Base-by-base conservation (phyloP, 53 echinoderm and acorn worm genomes). In the Paracentrotus lividus region DNA sequence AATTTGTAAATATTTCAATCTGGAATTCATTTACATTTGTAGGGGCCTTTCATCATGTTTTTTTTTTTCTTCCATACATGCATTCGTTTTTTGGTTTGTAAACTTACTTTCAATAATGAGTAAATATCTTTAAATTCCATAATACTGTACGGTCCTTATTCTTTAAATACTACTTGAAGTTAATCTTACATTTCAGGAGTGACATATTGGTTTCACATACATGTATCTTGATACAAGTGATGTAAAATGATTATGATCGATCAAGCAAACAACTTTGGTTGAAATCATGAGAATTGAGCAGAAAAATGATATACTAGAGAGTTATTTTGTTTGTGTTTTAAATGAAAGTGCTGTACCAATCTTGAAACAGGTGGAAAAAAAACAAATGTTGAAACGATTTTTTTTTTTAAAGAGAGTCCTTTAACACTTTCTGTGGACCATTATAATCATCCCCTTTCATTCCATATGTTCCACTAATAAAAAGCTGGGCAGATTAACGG, bases 401-500 rank as follows among this genome's bases (percentile, higher is more conserved):
- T 38, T 69, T 10, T 20, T 69, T 16, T 6, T 32, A 33, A 32
- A 7, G 32, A 69, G 34, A 14, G 38, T 69, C 31, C 4, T 16
- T 38, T 69, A n/a, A 36, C 38, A 69, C 38, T 69, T 38, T 69
- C 34, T n/a, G n/a, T n/a, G n/a, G n/a, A n/a, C 38, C 69, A 69
- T 38, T 69, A 69, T n/a, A n/a, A 69, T 69, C 36, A 69, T 69
- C 31, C 4, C 36, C 69, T 69, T n/a, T 69, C 38, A 69, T 69
- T 69, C 18, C 38, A 69, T n/a, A n/a, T n/a, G n/a, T n/a, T n/a
- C 38, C 69, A 69, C 69, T 69, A 69, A 69, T 69, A 38, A 69
- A 69, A 36, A 69, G 32, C 36, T 69, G 69, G 38, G 36, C 40
- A 69, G 69, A 69, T 29, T 1, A 23, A n/a, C 12, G 69, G 69